phyloP scores from a whole-genome alignment of 2,797 vertebrate species.

The Gila robusta region DNA sequence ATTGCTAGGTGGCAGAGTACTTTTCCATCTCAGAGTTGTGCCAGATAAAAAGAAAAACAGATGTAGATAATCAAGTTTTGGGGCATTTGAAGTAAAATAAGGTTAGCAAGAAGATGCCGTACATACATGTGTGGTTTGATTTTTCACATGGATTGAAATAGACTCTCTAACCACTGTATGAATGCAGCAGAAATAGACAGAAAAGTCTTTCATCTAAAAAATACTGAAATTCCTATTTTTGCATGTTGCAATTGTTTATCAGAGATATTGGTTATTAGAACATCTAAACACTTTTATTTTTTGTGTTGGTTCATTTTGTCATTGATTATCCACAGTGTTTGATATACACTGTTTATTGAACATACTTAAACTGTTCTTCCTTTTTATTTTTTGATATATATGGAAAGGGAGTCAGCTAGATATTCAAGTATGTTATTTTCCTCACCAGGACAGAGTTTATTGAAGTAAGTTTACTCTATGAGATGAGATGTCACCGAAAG shows the following conservation, averaged over 20 bases:
- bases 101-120: conserved; percentile 64
- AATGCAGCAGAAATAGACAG: not conserved
- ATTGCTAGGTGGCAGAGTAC: conserved; percentile 63
- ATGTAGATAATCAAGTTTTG: conserved; percentile 73
- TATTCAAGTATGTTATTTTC: conserved; percentile 3
- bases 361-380: not conserved
- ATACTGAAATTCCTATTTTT: not conserved
- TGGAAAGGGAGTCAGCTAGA: not conserved
- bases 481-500: not conserved
- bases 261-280: not conserved
- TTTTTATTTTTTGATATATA: not conserved
- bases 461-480: not conserved
- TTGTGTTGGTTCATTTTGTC: not conserved
- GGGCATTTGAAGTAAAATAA: conserved; percentile 58
- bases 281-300: not conserved
- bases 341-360: not conserved
- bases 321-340: not conserved
- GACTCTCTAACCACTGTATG: conserved; percentile 50
- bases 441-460: not conserved
- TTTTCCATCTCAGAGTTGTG: conserved; percentile 65
- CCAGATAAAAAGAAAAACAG: conserved; percentile 70
- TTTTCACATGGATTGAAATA: conserved; percentile 71
- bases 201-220: not conserved
- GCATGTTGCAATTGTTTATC: not conserved
- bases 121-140: conserved; percentile 62